Evolutionary conservation across 2,888 invertebrate genomes (phyloP).

Genomic region (Encarsia formosa): DNA sequence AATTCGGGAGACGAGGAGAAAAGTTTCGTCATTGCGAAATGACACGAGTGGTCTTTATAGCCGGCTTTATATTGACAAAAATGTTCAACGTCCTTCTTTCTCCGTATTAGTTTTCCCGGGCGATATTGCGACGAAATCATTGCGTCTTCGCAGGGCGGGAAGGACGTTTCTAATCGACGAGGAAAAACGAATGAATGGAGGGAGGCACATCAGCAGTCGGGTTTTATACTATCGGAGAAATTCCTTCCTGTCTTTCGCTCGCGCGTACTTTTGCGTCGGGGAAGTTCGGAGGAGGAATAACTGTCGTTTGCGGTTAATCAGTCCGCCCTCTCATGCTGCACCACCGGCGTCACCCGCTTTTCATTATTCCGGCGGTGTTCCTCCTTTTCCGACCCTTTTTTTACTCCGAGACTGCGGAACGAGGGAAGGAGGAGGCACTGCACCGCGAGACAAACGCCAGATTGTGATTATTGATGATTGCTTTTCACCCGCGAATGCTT

Average conservation of each 20-base stretch:
- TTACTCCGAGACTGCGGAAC: no score
- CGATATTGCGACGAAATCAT: slow-evolving; percentile 54
- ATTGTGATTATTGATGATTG: no score
- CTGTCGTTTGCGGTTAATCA: slow-evolving; percentile 29
- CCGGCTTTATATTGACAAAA: slow-evolving; percentile 56
- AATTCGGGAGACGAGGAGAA: slow-evolving; percentile 54
- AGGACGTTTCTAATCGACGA: background rate
- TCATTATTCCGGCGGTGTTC: slow-evolving; percentile 21
- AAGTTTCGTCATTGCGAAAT: slow-evolving; percentile 58
- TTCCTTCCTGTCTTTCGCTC: slow-evolving; percentile 28
- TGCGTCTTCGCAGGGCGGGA: slow-evolving; percentile 47
- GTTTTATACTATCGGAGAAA: no score
- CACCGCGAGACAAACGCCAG: no score
- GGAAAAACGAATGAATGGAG: slow-evolving; percentile 33
- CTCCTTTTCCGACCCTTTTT: no score
- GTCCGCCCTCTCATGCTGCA: slow-evolving; percentile 22
- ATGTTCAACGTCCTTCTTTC: slow-evolving; percentile 39
- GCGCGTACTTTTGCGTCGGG: slow-evolving; percentile 14
- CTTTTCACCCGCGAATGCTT: background rate
- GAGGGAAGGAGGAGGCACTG: no score
- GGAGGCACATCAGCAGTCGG: slow-evolving; percentile 5
- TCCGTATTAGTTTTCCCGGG: slow-evolving; percentile 32
- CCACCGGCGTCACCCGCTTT: slow-evolving; percentile 25
- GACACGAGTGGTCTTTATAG: slow-evolving; percentile 61
- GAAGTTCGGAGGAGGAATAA: slow-evolving; percentile 12